Evolutionary conservation across 2,113 vertebrate genomes (phyloP).

Genomic region (Apteryx mantelli): DNA sequence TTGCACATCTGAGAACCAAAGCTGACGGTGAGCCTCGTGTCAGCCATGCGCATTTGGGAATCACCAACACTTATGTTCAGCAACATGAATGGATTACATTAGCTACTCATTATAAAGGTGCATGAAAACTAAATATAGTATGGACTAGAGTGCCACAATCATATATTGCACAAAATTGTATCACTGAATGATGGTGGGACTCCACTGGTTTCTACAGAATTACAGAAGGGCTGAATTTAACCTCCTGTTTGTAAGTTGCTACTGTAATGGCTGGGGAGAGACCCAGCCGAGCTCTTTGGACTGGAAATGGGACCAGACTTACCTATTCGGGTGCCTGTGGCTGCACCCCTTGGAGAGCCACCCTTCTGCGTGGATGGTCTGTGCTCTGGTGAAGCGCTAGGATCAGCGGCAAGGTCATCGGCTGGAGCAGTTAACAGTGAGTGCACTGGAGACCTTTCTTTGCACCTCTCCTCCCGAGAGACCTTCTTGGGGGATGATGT

Average conservation of each 20-base stretch:
- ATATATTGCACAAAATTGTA: no score
- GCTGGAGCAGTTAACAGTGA: constrained; percentile 78
- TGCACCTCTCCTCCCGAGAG: not conserved
- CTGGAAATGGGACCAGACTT: not conserved
- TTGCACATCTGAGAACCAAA: not conserved
- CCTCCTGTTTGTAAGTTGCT: not conserved
- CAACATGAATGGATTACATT: not conserved
- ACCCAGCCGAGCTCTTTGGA: not conserved
- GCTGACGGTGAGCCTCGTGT: not conserved
- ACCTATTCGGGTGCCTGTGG: constrained; percentile 12
- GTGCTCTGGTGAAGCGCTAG: not conserved
- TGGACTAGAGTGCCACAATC: not conserved
- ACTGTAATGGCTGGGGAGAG: not conserved
- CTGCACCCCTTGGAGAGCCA: not conserved
- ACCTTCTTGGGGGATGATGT: constrained; percentile 48
- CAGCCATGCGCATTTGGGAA: not conserved
- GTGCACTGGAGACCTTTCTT: constrained; percentile 81
- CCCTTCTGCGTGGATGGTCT: not conserved
- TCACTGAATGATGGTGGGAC: not conserved
- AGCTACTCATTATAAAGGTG: fast-evolving
- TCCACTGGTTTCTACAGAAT: not conserved
- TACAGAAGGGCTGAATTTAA: not conserved
- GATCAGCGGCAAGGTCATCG: not conserved
- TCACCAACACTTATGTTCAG: fast-evolving
- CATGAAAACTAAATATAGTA: not conserved